phyloP scores from a whole-genome alignment of 2,797 vertebrate genomes.

The Botia almorhae region DNA sequence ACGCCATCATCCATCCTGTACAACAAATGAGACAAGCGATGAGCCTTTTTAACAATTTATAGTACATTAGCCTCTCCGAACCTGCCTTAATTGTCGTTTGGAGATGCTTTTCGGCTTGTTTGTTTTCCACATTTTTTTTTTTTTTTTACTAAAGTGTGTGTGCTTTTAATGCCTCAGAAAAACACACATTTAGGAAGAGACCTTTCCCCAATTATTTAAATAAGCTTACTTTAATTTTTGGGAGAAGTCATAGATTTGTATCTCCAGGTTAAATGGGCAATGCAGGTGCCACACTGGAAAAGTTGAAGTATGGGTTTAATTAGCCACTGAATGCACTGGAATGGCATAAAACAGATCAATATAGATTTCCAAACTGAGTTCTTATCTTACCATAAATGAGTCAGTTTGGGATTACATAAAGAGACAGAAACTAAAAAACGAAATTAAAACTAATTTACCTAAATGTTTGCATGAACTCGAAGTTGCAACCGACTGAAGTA shows the following conservation, averaged over 20 bases:
- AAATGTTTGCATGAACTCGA: background rate
- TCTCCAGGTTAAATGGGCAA: background rate
- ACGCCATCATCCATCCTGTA: constrained; percentile 29
- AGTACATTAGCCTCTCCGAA: constrained; percentile 33
- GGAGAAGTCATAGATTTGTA: background rate
- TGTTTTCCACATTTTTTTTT: constrained; percentile 40
- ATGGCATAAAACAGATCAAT: too few relatives aligned
- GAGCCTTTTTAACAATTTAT: constrained; percentile 41
- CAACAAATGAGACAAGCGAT: constrained; percentile 28
- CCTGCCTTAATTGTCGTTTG: constrained; percentile 44
- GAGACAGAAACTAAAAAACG: background rate
- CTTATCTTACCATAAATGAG: too few relatives aligned
- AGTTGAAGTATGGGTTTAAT: background rate
- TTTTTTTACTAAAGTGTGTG: background rate
- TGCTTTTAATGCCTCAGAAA: background rate
- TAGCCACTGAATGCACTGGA: too few relatives aligned
- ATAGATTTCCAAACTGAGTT: too few relatives aligned
- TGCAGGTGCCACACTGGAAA: background rate
- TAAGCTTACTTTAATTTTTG: background rate
- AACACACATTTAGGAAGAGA: background rate
- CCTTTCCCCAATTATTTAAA: constrained; percentile 9
- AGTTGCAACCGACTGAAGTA: too few relatives aligned
- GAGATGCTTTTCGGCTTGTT: constrained; percentile 30
- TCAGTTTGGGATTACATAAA: too few relatives aligned
- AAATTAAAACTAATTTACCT: background rate